phyloP scores from a whole-genome alignment of 2,888 invertebrate genomes.

The Chouioia cunea region DNA sequence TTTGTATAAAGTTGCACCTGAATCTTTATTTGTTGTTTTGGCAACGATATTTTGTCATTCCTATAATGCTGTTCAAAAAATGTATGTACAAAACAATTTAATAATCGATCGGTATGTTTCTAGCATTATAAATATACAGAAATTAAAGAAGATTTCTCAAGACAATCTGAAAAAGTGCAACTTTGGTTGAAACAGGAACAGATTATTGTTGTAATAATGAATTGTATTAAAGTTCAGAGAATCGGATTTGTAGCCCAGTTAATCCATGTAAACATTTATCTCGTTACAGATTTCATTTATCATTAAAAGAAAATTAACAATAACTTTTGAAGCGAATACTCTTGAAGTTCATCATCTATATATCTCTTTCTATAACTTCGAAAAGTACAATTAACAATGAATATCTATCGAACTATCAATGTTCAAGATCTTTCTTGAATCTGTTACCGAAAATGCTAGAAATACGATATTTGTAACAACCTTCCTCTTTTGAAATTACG shows the following conservation, averaged over 20 bases:
- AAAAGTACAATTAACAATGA: no score
- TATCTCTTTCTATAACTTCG: constrained; percentile 8
- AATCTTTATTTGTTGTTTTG: constrained; percentile 11
- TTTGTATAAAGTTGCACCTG: constrained; percentile 15
- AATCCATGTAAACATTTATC: constrained; percentile 30
- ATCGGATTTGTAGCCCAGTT: constrained; percentile 34
- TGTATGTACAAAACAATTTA: constrained; percentile 4
- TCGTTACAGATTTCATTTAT: constrained; percentile 13
- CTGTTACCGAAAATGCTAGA: no score
- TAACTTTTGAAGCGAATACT: constrained; percentile 12
- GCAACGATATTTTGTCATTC: no score
- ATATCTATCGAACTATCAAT: no score
- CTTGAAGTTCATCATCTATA: constrained; percentile 24
- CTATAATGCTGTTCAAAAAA: constrained; percentile 2
- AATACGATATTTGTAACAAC: no score
- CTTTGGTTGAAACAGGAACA: constrained; percentile 25
- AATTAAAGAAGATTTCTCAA: constrained; percentile 8
- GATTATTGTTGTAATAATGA: constrained; percentile 27
- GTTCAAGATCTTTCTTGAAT: no score
- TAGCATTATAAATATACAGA: constrained; percentile 12
- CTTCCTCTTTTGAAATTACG: no score
- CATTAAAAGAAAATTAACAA: constrained; percentile 6
- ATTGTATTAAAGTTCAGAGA: constrained; percentile 32
- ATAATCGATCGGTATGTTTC: constrained; percentile 19
- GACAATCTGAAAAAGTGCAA: constrained; percentile 22